These are phyloP conservation scores for Mimachlamys varia DNA, from an alignment of 2,888 invertebrate genomes.

Conservation along the genomic window DNA sequence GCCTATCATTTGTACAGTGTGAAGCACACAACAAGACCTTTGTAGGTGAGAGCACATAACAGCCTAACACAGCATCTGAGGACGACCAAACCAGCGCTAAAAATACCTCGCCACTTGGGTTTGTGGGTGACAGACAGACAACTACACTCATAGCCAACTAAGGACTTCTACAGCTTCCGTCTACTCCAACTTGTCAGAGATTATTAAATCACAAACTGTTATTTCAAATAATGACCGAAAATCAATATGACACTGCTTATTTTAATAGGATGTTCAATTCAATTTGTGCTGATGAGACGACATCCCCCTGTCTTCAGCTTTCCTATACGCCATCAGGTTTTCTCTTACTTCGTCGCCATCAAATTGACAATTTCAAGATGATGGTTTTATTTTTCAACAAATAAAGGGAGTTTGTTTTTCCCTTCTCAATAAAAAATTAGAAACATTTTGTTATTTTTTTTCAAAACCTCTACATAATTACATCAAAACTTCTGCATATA, in stretches of 20 bases:
- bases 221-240: slow-evolving; percentile 31
- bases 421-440: neutral
- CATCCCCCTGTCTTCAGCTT: neutral
- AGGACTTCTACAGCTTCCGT: slow-evolving; percentile 7
- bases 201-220: slow-evolving; percentile 36
- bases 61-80: neutral
- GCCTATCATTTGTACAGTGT: neutral
- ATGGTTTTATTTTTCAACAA: neutral
- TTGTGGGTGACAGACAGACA: neutral
- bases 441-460: neutral
- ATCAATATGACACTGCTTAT: slow-evolving; percentile 12
- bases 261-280: slow-evolving; percentile 23
- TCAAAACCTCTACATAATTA: neutral
- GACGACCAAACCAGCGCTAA: neutral
- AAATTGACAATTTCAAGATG: neutral
- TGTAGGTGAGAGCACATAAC: neutral
- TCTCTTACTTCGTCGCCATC: neutral
- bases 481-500: too few species aligned
- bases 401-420: neutral
- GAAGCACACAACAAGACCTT: neutral
- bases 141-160: neutral
- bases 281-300: neutral
- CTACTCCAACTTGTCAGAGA: slow-evolving; percentile 21
- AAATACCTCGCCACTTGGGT: neutral
- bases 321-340: neutral